Evolutionary conservation across 2,113 vertebrate species (phyloP).

Genomic region (Dicerorhinus sumatrensis): DNA sequence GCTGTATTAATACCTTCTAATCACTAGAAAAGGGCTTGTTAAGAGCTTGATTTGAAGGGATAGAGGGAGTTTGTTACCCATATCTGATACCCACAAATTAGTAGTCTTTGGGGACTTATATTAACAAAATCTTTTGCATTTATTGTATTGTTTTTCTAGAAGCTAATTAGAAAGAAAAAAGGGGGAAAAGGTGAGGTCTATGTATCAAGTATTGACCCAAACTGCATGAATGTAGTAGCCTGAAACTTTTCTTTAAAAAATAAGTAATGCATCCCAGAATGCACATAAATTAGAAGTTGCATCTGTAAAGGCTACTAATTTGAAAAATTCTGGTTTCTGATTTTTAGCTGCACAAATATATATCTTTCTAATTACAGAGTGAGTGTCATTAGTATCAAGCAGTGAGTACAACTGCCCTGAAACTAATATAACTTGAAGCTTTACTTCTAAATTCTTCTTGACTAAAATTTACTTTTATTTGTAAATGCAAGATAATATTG

Average conservation of each 20-base stretch:
- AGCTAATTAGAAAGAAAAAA: background rate
- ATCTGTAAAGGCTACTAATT: background rate
- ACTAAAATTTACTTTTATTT: slow-evolving; percentile 7
- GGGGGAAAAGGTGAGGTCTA: background rate
- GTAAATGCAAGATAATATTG: background rate
- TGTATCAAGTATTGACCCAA: background rate
- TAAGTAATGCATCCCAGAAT: background rate
- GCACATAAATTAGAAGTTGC: background rate
- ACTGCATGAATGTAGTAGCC: background rate
- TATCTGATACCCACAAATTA: slow-evolving; percentile 13
- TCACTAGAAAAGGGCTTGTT: slow-evolving; percentile 5
- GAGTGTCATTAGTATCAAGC: slow-evolving; percentile 22
- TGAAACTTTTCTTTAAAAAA: slow-evolving; percentile 41
- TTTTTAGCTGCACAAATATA: slow-evolving; percentile 10
- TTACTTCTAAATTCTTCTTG: slow-evolving; percentile 46
- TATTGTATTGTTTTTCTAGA: background rate
- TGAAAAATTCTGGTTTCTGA: slow-evolving; percentile 5
- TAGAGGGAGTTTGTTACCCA: background rate
- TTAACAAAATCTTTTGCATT: background rate
- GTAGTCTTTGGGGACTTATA: background rate
- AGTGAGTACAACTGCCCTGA: slow-evolving; percentile 20
- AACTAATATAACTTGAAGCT: slow-evolving; percentile 38
- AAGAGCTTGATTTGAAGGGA: slow-evolving; percentile 18
- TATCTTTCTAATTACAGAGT: slow-evolving; percentile 42
- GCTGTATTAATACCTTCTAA: background rate